A percentile compares a stretch with the other conserved stretches of the same genome.
phyloP scores from a whole-genome alignment of 1,140 invertebrate species.

The Trichoplusia ni region DNA sequence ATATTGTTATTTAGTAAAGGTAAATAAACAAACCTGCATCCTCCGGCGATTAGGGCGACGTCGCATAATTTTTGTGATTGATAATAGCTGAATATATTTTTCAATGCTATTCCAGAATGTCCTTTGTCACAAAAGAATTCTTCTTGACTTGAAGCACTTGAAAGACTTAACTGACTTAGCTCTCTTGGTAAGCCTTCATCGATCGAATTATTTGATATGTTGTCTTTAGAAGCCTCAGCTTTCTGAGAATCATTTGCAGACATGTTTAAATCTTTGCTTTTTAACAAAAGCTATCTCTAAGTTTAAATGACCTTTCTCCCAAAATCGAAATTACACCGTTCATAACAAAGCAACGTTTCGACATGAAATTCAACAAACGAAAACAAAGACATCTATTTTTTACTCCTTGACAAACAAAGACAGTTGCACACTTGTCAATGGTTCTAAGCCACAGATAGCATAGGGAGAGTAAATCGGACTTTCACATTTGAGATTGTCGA shows the following conservation, averaged over 20 bases:
- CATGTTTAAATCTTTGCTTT: conserved; percentile 49
- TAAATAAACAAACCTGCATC: conserved; percentile 81
- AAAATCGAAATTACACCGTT: conserved; percentile 4
- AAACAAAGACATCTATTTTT: conserved; percentile 60
- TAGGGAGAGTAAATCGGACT: too few relatives aligned
- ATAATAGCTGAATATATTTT: conserved; percentile 91
- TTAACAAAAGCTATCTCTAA: not conserved
- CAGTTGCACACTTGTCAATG: too few relatives aligned
- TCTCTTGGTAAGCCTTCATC: conserved; percentile 82
- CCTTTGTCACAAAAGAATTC: conserved; percentile 90
- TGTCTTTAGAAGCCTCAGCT: conserved; percentile 67
- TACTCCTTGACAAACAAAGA: conserved; percentile 9
- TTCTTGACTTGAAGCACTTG: conserved; percentile 82
- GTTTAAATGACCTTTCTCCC: too few relatives aligned
- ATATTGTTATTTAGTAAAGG: conserved; percentile 32
- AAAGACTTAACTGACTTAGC: conserved; percentile 81
- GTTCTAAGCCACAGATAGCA: too few relatives aligned
- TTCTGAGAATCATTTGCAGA: conserved; percentile 71
- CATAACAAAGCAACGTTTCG: conserved; percentile 39
- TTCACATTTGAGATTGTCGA: too few relatives aligned
- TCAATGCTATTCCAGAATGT: conserved; percentile 90
- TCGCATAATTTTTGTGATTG: conserved; percentile 90
- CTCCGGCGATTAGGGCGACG: conserved; percentile 88
- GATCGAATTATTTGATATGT: conserved; percentile 72
- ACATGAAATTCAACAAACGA: conserved; percentile 40